Conservation (phyloP, 1,140 invertebrate genomes). For the Hypsibius dujardini region DNA sequence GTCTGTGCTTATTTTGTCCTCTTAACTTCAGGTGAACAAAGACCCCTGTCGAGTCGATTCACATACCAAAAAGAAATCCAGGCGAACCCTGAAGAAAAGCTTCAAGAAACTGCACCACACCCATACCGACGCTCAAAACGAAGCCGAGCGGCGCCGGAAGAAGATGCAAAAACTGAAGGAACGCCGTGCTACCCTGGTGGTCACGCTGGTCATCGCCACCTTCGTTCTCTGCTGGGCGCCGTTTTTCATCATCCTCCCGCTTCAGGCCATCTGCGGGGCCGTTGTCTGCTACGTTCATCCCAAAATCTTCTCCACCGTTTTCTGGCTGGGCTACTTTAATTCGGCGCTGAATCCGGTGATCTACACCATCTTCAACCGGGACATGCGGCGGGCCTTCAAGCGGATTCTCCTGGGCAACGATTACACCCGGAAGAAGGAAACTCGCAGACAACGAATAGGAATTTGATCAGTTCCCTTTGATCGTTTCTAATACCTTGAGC, state of each 20-base stretch:
- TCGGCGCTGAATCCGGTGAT: constrained; percentile 93
- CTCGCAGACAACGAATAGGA: background rate
- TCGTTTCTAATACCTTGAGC: too few species aligned
- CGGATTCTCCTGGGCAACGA: constrained; percentile 53
- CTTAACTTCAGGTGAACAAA: background rate
- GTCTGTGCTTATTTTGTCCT: too few species aligned
- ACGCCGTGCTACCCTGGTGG: constrained; percentile 81
- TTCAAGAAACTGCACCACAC: constrained; percentile 24
- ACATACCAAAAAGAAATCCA: constrained; percentile 17
- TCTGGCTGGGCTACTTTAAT: constrained; percentile 98
- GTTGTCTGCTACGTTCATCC: constrained; percentile 56
- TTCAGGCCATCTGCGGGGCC: constrained; percentile 37
- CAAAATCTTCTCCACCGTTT: constrained; percentile 77
- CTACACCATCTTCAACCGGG: constrained; percentile 96
- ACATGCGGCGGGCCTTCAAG: constrained; percentile 84
- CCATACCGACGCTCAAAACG: constrained; percentile 29
- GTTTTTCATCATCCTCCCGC: constrained; percentile 48
- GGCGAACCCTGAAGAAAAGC: constrained; percentile 23
- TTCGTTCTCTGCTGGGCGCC: constrained; percentile 98
- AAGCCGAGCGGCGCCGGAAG: constrained; percentile 78
- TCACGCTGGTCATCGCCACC: constrained; percentile 94
- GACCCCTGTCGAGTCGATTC: background rate
- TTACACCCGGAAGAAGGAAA: constrained; percentile 1
- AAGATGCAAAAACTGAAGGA: constrained; percentile 87
- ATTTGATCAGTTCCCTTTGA: too few species aligned